Percentiles rank a stretch among this genome's conserved stretches.
These are phyloP conservation scores for Cotesia chilonis DNA, from an alignment of 1,140 invertebrate genomes.

Conservation along the genomic window DNA sequence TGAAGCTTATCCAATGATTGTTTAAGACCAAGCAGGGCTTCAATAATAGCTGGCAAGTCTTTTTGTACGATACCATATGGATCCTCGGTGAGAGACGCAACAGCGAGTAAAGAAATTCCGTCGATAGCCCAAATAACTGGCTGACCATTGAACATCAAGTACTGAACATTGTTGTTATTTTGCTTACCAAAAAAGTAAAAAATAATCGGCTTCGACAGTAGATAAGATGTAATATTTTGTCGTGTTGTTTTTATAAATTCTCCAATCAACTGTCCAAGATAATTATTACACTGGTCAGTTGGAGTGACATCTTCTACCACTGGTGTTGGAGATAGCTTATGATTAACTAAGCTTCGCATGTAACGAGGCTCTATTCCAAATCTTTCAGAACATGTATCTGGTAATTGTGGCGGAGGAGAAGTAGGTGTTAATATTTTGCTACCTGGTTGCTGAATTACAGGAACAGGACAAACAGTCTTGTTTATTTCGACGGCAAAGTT, in stretches of 20 bases:
- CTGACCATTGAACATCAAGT: constrained; percentile 72
- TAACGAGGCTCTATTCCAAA: not conserved
- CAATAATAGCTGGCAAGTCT: constrained; percentile 76
- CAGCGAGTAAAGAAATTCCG: constrained; percentile 73
- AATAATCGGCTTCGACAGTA: constrained; percentile 69
- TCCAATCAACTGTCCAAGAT: constrained; percentile 40
- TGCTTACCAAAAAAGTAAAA: constrained; percentile 77
- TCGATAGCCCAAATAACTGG: constrained; percentile 76
- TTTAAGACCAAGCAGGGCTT: constrained; percentile 72
- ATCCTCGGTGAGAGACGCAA: constrained; percentile 77
- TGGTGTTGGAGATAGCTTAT: not conserved
- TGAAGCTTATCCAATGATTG: constrained; percentile 75
- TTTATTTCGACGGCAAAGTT: constrained; percentile 71
- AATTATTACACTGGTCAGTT: constrained; percentile 5
- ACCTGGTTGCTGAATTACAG: not conserved
- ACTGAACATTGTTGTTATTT: constrained; percentile 72
- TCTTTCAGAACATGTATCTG: not conserved
- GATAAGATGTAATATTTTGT: constrained; percentile 51
- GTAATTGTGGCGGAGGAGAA: not conserved
- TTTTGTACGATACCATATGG: constrained; percentile 82
- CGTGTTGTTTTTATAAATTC: constrained; percentile 52
- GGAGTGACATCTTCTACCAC: not conserved
- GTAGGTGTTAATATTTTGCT: too few relatives aligned
- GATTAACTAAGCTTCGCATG: too few relatives aligned
- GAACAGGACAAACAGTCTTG: constrained; percentile 35